Evolutionary conservation across 2,797 vertebrate genomes (phyloP).

Genomic region (Erpetoichthys calabaricus): DNA sequence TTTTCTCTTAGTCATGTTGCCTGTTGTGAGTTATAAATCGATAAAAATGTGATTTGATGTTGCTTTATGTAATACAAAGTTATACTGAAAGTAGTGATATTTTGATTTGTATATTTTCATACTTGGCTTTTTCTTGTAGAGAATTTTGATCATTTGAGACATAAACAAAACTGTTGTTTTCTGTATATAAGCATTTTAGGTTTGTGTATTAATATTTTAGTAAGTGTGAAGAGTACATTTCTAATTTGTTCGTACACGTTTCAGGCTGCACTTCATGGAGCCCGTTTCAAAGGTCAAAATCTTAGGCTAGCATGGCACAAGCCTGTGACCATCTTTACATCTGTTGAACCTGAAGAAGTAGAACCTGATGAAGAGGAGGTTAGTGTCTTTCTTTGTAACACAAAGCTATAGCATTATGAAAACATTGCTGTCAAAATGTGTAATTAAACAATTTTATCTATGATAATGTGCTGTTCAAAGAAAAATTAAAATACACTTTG

Average conservation of each 20-base stretch:
- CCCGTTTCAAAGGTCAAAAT: constrained; percentile 74
- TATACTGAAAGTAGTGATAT: no score
- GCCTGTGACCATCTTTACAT: constrained; percentile 50
- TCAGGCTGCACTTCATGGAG: constrained; percentile 81
- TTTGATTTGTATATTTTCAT: no score
- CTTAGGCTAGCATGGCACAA: constrained; percentile 88
- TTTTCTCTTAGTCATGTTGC: no score
- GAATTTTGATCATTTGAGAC: no score
- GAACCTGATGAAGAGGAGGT: constrained; percentile 93
- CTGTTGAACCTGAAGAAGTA: constrained; percentile 63
- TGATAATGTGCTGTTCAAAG: background rate
- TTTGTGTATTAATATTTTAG: no score
- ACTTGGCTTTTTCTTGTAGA: no score
- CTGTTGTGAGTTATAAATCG: no score
- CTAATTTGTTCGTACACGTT: constrained; percentile 12
- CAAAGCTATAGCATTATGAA: background rate
- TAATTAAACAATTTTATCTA: background rate
- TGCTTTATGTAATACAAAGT: no score
- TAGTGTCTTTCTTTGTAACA: constrained; percentile 25
- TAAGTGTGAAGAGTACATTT: no score
- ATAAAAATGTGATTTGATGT: no score
- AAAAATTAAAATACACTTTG: background rate
- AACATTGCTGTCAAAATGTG: background rate
- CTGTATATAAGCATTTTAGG: no score
- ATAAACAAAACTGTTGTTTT: no score